Evolutionary conservation across 1,140 invertebrate genomes (phyloP).

Genomic region (Cydia pomonella): DNA sequence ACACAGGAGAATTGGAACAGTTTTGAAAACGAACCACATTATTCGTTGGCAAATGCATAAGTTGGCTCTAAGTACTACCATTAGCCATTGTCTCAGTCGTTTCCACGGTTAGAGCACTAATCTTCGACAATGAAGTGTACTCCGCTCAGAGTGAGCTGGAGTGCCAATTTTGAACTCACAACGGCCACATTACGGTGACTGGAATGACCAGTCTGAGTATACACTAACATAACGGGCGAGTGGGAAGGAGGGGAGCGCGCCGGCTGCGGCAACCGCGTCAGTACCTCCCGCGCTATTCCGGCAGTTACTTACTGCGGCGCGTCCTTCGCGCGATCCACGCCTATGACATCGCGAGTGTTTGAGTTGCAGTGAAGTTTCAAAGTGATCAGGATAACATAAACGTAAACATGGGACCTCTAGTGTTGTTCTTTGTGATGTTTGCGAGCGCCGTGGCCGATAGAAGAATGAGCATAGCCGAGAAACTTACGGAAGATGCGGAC

Average conservation of each 20-base stretch:
- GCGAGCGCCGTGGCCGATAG: conserved; percentile 55
- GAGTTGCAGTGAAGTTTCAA: conserved; percentile 47
- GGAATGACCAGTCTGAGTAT: conserved; percentile 61
- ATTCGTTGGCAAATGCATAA: background rate
- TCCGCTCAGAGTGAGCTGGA: conserved; percentile 10
- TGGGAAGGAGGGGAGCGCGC: conserved; percentile 58
- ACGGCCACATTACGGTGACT: conserved; percentile 44
- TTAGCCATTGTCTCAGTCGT: conserved; percentile 18
- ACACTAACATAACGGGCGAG: conserved; percentile 46
- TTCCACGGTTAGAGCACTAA: conserved; percentile 1
- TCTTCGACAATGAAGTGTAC: conserved; percentile 7
- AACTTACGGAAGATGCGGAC: conserved; percentile 67
- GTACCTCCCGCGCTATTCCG: conserved; percentile 53
- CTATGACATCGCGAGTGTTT: conserved; percentile 58
- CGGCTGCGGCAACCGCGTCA: conserved; percentile 56
- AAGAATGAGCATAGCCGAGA: conserved; percentile 68
- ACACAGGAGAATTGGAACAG: background rate
- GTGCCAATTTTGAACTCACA: conserved; percentile 45
- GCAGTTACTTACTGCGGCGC: conserved; percentile 63
- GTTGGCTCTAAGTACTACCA: background rate
- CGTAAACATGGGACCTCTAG: conserved; percentile 60
- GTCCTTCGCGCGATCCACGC: conserved; percentile 51
- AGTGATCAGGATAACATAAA: conserved; percentile 50
- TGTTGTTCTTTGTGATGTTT: conserved; percentile 67
- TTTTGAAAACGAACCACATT: background rate